Evolutionary conservation across 2,113 vertebrate species (phyloP), one percentile per base, ranked within the genome.

Genomic region (Myxocyprinus asiaticus): DNA sequence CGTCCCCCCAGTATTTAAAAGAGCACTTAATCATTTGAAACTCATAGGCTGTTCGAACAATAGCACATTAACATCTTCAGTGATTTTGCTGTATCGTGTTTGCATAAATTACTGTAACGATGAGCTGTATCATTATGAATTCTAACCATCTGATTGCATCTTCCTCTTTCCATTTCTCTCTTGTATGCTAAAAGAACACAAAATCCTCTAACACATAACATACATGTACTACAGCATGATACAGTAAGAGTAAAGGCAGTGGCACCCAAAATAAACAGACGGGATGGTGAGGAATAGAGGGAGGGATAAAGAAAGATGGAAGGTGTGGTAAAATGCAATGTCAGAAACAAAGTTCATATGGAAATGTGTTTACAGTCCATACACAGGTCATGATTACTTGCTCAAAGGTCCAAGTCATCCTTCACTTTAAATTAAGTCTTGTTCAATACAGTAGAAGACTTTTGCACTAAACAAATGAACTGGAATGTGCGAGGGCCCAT

Each of bases 1-100:
- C 44, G n/a, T 70, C 44, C 48, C 9, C 61, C 55, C 48, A 68
- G 77, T 74, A 74, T 74, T 74, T 63, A 63, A 85, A 78, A 84
- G 77, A 86, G 50, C 81, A 84, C 82, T 78, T 14, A 78, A 73
- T 77, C 81, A 77, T 33, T 33, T 33, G 22, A 33, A 33, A 80
- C 77, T 12, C 48, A 53, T 82, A 85, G 74, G 58, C 43, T 76
- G 62, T 85, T 86, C 56, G 50, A 86, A 76, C 9, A 48, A 70
- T 64, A 77, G 58, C 67, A 85, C 87, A 75, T 86, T 83, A 71
- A 84, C 67, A 81, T 77, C 80, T 76, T 67, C 22, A 73, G 14
- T 76, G n/a, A 71, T 63, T 83, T 80, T 81, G 83, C 80, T 87
- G 84, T 82, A 77, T 85, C 47, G 83, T 88, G 73, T 90, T 86